Conservation (phyloP, 2,113 vertebrate species). For the western clawed frog (Xenopus tropicalis) region DNA sequence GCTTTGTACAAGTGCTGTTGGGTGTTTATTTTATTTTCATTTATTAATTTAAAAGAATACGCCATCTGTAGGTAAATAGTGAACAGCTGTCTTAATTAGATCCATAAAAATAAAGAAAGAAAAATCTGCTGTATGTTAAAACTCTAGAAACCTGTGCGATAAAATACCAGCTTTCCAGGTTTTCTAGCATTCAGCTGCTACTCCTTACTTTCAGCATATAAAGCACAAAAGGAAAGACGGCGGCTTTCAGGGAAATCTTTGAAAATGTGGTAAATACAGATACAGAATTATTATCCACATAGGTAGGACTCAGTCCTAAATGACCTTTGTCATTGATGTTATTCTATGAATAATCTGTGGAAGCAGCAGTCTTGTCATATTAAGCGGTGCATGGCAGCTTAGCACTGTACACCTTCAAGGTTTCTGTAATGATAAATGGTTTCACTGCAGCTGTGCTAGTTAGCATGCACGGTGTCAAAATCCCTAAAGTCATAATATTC, state of each 20-base stretch:
- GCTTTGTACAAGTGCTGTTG: too few relatives aligned
- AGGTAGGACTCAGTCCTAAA: slow-evolving; percentile 43
- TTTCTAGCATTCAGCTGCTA: not conserved
- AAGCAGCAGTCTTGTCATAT: slow-evolving; percentile 44
- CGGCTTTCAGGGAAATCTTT: slow-evolving; percentile 9
- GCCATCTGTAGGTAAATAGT: too few relatives aligned
- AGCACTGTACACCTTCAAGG: slow-evolving; percentile 45
- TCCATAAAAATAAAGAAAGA: too few relatives aligned
- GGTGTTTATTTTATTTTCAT: too few relatives aligned
- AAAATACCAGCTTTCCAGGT: not conserved
- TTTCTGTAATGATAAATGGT: slow-evolving; percentile 50
- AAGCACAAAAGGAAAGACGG: not conserved
- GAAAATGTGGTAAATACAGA: slow-evolving; percentile 27
- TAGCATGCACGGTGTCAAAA: slow-evolving; percentile 48
- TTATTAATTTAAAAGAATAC: too few relatives aligned
- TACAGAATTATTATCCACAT: slow-evolving; percentile 46
- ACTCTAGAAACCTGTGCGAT: too few relatives aligned
- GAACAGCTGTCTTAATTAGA: too few relatives aligned
- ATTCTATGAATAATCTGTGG: slow-evolving; percentile 45
- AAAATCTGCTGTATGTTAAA: too few relatives aligned
- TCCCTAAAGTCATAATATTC: slow-evolving; percentile 47
- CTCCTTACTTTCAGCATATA: not conserved
- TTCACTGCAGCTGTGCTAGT: not conserved
- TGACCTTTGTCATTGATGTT: slow-evolving; percentile 50
- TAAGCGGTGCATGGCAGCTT: slow-evolving; percentile 44